A percentile compares a stretch with the other conserved stretches of the same genome.
Evolutionary conservation across 2,888 invertebrate species (phyloP).

Genomic region (Andrena trimmerana): DNA sequence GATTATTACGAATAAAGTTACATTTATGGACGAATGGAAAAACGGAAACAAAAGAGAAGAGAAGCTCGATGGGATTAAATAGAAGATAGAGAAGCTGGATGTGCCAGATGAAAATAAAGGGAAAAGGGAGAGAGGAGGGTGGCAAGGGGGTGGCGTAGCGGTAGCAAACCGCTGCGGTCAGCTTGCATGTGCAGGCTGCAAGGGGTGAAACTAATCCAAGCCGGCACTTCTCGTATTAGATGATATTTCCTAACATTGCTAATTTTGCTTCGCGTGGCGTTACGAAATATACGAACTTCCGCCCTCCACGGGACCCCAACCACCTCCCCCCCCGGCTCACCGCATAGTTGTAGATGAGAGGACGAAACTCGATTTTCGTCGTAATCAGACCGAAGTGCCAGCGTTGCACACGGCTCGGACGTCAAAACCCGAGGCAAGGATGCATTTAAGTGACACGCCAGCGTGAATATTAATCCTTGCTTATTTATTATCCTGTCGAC

Average conservation of each 20-base stretch:
- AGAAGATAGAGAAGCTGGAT: slow-evolving; percentile 10
- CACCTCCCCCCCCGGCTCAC: not conserved
- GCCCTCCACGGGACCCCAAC: not conserved
- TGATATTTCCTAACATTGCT: slow-evolving; percentile 71
- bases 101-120: not conserved
- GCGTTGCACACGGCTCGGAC: slow-evolving; percentile 18
- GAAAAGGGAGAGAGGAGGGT: not conserved
- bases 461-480: slow-evolving; percentile 27
- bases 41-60: not conserved
- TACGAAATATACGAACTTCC: slow-evolving; percentile 55
- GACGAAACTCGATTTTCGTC: slow-evolving; percentile 61
- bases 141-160: not conserved
- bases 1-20: not conserved
- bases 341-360: slow-evolving; percentile 38
- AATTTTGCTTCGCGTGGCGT: slow-evolving; percentile 61
- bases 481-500: not conserved
- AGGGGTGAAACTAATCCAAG: slow-evolving; percentile 69
- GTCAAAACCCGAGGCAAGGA: slow-evolving; percentile 48
- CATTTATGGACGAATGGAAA: not conserved
- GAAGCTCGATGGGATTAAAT: not conserved
- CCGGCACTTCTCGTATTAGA: slow-evolving; percentile 68
- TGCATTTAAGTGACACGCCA: slow-evolving; percentile 21
- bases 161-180: slow-evolving; percentile 71
- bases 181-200: slow-evolving; percentile 63
- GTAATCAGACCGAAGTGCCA: slow-evolving; percentile 60